phyloP scores from a whole-genome alignment of 2,888 invertebrate species.

The Ennomos erosarius region DNA sequence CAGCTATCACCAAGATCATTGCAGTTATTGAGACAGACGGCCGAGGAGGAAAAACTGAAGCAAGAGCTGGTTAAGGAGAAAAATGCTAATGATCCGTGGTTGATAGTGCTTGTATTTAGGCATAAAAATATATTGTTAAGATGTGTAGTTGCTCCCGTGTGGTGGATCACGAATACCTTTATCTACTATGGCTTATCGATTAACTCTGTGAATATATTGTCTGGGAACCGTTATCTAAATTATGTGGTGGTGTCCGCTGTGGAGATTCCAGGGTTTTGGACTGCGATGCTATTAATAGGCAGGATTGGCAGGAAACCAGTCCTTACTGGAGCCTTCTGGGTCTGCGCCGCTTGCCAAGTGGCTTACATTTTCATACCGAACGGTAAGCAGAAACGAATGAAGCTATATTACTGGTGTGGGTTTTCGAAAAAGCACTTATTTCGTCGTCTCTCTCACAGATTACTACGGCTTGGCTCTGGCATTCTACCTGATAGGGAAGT shows the following conservation, averaged over 20 bases:
- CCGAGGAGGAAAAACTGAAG: conserved; percentile 52
- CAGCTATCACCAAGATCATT: conserved; percentile 64
- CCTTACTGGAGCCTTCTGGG: conserved; percentile 80
- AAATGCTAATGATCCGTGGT: conserved; percentile 59
- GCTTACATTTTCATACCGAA: conserved; percentile 81
- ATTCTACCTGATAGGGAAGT: conserved; percentile 85
- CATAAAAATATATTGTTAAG: conserved; percentile 57
- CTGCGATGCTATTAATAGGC: conserved; percentile 84
- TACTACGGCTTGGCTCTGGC: conserved; percentile 59
- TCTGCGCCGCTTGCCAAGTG: conserved; percentile 85
- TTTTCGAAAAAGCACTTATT: neutral
- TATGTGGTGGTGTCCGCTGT: conserved; percentile 85
- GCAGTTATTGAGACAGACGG: conserved; percentile 52
- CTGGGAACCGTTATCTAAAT: conserved; percentile 86
- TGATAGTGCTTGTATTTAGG: conserved; percentile 60
- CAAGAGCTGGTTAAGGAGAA: conserved; percentile 45
- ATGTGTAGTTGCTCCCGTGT: conserved; percentile 69
- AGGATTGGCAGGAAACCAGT: conserved; percentile 85
- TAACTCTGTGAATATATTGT: conserved; percentile 83
- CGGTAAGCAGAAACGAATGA: conserved; percentile 55
- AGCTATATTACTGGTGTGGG: neutral
- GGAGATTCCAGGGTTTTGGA: conserved; percentile 88
- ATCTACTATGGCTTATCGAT: conserved; percentile 87
- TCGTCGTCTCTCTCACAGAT: conserved; percentile 32
- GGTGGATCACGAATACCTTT: conserved; percentile 87